These are phyloP conservation scores for Bellardia bayeri DNA, from an alignment of 2,888 invertebrate genomes.

Conservation along the genomic window DNA sequence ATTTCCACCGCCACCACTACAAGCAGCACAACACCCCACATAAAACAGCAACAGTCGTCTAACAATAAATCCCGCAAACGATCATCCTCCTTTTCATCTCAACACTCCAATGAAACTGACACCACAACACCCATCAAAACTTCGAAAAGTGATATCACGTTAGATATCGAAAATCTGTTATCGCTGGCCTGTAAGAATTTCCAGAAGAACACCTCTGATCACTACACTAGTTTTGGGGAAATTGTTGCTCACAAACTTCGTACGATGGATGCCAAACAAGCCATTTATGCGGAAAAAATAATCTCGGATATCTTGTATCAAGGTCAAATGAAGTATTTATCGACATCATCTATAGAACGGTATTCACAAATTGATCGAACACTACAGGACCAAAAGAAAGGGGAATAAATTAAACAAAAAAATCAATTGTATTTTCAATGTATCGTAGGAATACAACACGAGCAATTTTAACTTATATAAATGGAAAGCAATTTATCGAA, in stretches of 20 bases:
- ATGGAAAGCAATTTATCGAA: not conserved
- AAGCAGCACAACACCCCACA: conserved; percentile 38
- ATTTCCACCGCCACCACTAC: conserved; percentile 59
- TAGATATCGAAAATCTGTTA: conserved; percentile 81
- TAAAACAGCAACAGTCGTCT: conserved; percentile 49
- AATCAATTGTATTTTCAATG: not conserved
- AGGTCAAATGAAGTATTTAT: conserved; percentile 82
- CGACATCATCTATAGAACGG: conserved; percentile 62
- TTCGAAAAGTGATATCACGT: conserved; percentile 80
- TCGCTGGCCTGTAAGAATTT: conserved; percentile 81
- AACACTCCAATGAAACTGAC: conserved; percentile 78
- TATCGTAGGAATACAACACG: not conserved
- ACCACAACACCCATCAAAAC: conserved; percentile 77
- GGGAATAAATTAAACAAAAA: not conserved
- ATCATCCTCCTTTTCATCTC: conserved; percentile 79
- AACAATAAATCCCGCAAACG: conserved; percentile 76
- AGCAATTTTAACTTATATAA: not conserved
- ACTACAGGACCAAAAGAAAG: conserved; percentile 45
- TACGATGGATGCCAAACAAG: conserved; percentile 82
- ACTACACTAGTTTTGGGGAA: conserved; percentile 82
- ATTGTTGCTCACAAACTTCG: conserved; percentile 83
- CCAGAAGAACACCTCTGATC: conserved; percentile 80
- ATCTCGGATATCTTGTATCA: conserved; percentile 83
- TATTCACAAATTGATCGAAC: conserved; percentile 62
- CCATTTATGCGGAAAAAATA: conserved; percentile 83